Base-by-base conservation (phyloP, 2,888 invertebrate genomes). In the Emmelina monodactyla region DNA sequence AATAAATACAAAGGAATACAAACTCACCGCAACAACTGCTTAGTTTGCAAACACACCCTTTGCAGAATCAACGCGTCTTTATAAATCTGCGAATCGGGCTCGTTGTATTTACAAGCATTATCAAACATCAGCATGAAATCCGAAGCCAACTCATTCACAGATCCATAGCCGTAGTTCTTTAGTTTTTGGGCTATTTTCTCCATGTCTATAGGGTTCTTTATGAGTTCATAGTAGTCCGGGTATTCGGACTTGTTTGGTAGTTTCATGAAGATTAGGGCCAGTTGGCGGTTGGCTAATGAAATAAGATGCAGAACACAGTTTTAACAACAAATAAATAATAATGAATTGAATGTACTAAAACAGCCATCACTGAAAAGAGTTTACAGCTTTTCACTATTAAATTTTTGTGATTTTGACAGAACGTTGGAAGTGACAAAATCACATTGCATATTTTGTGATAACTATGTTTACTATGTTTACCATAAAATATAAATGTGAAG, bases 171-270 rank as follows among this genome's bases (percentile, higher is more conserved):
- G 38, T 82, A 84, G 41, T 85, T 86, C 64, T 92, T 92, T 16
- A 94, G 70, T 54, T 93, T 93, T 37, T 91, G 90, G 0, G 92
- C 89, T 39, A 99, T 96, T 57, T 89, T 89, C 58, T 96, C 95
- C 88, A 99, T 88, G 62, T 98, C 97, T 56, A 99, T 94, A 0
- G 99, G 98, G 47, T 90, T 91, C 55, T 94, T 94, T 36, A 99
- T 98, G 0, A 97, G 89, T 61, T 97, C 96, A 59, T 97, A 98
- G 67, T 99, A 99, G 58, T 96, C 95, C 0, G 98, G 97, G 69
- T 97, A 97, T 57, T 97, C 93, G 66, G 87, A 71, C 82, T 94
- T 95, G 31, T 92, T 92, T 1, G 98, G 98, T 31, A 99, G 81
- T 65, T 95, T 95, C 83, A 94, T 91, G 69, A 99, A 98, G 42